phyloP scores from a whole-genome alignment of 2,888 invertebrate species.

The Lochmaea capreae region DNA sequence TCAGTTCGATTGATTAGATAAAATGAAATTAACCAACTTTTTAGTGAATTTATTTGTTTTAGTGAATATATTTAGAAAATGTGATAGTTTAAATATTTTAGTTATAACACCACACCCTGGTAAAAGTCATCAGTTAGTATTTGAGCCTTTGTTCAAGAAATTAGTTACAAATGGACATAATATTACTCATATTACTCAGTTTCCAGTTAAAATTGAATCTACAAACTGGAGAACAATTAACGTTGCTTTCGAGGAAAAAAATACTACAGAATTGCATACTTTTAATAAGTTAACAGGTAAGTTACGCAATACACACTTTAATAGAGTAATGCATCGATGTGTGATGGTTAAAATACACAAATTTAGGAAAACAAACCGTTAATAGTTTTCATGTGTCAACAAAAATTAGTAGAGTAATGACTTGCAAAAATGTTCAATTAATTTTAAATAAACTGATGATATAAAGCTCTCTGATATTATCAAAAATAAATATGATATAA shows the following conservation, averaged over 20 bases:
- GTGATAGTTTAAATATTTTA: slow-evolving; percentile 67
- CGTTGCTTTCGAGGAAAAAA: slow-evolving; percentile 30
- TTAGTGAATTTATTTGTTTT: too few relatives aligned
- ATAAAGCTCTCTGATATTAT: too few relatives aligned
- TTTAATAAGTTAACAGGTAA: slow-evolving; percentile 21
- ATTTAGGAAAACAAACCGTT: too few relatives aligned
- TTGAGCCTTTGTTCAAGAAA: slow-evolving; percentile 71
- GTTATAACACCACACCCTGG: slow-evolving; percentile 77
- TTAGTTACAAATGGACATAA: slow-evolving; percentile 74
- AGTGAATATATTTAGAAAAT: background rate
- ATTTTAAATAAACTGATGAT: too few relatives aligned
- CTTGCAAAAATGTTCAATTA: too few relatives aligned
- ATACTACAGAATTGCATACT: slow-evolving; percentile 22
- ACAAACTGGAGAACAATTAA: slow-evolving; percentile 72
- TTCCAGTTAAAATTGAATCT: slow-evolving; percentile 67
- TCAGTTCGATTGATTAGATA: too few relatives aligned
- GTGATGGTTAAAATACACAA: background rate
- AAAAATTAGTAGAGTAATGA: too few relatives aligned
- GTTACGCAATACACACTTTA: background rate
- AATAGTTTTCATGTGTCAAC: too few relatives aligned
- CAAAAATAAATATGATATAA: too few relatives aligned
- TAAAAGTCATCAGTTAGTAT: slow-evolving; percentile 78
- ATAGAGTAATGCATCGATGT: background rate
- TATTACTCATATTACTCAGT: slow-evolving; percentile 76
- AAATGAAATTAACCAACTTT: too few relatives aligned